Evolutionary conservation across 2,797 vertebrate species (phyloP).

Genomic region (Anolis apletophallus): DNA sequence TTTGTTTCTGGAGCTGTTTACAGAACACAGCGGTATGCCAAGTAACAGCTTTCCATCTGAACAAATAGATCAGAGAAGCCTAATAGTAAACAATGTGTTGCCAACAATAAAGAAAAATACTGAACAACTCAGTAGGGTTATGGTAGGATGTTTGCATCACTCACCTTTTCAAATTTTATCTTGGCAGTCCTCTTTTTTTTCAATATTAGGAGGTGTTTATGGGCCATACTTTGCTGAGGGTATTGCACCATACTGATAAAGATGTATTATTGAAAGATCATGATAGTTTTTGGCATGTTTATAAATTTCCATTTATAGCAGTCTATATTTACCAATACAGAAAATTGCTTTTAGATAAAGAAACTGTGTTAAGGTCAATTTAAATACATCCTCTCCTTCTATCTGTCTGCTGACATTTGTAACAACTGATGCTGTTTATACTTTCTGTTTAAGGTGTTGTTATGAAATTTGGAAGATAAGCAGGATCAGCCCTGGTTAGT

Average conservation of each 20-base stretch:
- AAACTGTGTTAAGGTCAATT: constrained; percentile 4
- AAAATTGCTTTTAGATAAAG: constrained; percentile 49
- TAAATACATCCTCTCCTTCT: not conserved
- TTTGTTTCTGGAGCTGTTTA: constrained; percentile 76
- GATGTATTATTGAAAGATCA: constrained; percentile 54
- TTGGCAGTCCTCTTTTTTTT: not conserved
- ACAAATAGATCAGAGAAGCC: constrained; percentile 73
- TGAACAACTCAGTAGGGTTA: constrained; percentile 60
- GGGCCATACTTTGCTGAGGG: constrained; percentile 33
- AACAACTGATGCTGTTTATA: not conserved
- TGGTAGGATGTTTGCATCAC: constrained; percentile 12
- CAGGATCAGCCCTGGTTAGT: too few relatives aligned
- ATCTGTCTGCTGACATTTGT: not conserved
- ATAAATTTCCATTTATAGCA: constrained; percentile 29
- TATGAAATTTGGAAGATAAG: not conserved
- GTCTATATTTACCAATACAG: constrained; percentile 57
- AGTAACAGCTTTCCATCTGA: constrained; percentile 71
- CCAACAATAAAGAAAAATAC: constrained; percentile 49
- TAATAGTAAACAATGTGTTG: constrained; percentile 71
- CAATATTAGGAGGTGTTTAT: constrained; percentile 37
- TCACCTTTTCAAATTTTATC: constrained; percentile 24
- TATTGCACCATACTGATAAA: constrained; percentile 55
- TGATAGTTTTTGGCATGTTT: constrained; percentile 41
- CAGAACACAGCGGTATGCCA: constrained; percentile 68
- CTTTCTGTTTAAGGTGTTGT: not conserved